Base-by-base conservation (phyloP, 2,888 invertebrate genomes). In the Petrophora chlorosata region DNA sequence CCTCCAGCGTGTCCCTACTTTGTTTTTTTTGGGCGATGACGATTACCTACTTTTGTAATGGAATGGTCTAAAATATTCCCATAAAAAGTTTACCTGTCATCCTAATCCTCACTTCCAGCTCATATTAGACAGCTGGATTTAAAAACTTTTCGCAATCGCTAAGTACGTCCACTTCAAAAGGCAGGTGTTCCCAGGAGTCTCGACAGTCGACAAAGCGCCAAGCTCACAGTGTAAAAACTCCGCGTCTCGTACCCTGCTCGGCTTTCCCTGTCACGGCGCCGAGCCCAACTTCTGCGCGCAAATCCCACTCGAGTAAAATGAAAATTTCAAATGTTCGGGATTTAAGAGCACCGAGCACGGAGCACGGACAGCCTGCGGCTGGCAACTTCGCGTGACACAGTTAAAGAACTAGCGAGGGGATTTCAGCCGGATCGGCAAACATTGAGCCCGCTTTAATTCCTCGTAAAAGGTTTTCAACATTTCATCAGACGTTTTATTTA, bases 301-400 rank as follows among this genome's bases (percentile, higher is more conserved):
- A 66, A 58, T 58, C 61, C 65, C 63, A 57, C 58, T 54, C 51
- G 47, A 40, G 32, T 47, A 61, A 61, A 71, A 70, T 70, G 70
- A 65, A 71, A 65, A 69, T 71, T 73, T 67, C 56, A 67, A 73
- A 71, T 67, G 66, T 67, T 54, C 59, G 44, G 68, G 63, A 69
- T 74, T 70, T 63, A 63, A 65, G 60, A 65, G 56, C 66, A 64
- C 42, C 59, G 64, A n/a, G n/a, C n/a, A n/a, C n/a, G n/a, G 60
- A 65, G 56, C 66, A 64, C 42, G 59, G 64, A 65, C 73, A 66
- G 60, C 48, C 56, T 59, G 61, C 53, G 60, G 53, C 38, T 34
- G 32, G 49, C 56, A 64, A 70, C 61, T 67, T 66, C 56, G 57
- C 62, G 55, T 61, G 63, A 54, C 65, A 63, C 62, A 70, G 66